Percentiles rank a stretch among this genome's conserved stretches.
phyloP scores from a whole-genome alignment of 2,113 vertebrate species.

The Tetrao urogallus region DNA sequence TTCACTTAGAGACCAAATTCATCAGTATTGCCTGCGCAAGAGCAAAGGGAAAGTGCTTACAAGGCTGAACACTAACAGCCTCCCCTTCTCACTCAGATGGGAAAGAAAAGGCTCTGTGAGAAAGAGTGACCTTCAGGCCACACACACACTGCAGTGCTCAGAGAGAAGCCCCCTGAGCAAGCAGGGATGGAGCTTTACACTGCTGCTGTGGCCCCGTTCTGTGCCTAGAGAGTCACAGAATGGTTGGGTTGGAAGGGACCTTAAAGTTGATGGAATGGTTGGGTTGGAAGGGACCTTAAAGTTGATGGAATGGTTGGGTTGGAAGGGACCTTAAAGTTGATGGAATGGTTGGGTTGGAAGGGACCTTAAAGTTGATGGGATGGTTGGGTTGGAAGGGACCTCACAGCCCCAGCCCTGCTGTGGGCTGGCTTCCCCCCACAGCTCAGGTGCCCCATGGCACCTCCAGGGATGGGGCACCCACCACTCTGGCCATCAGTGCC shows the following conservation, averaged over 20 bases:
- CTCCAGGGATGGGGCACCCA: too few relatives aligned
- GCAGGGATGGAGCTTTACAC: not conserved
- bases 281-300: too few relatives aligned
- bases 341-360: not conserved
- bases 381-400: too few relatives aligned
- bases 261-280: too few relatives aligned
- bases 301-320: too few relatives aligned
- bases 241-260: too few relatives aligned
- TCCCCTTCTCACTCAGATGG: slow-evolving; percentile 19
- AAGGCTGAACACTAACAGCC: slow-evolving; percentile 27
- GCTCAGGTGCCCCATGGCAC: too few relatives aligned
- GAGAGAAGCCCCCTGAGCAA: slow-evolving; percentile 3
- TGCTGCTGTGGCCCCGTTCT: not conserved
- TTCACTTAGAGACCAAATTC: slow-evolving; percentile 3
- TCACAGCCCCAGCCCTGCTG: too few relatives aligned
- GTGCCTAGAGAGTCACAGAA: not conserved
- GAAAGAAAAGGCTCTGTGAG: slow-evolving; percentile 21
- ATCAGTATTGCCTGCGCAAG: slow-evolving; percentile 51
- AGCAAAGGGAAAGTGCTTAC: slow-evolving; percentile 63
- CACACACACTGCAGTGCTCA: not conserved
- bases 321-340: too few relatives aligned
- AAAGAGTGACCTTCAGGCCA: slow-evolving; percentile 67
- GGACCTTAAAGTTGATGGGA: too few relatives aligned
- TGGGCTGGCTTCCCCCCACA: too few relatives aligned
- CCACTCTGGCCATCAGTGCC: too few relatives aligned